A percentile compares a stretch with the other conserved stretches of the same genome.
These are phyloP conservation scores for Araneus ventricosus DNA, from an alignment of 1,140 invertebrate genomes.

Conservation along the genomic window DNA sequence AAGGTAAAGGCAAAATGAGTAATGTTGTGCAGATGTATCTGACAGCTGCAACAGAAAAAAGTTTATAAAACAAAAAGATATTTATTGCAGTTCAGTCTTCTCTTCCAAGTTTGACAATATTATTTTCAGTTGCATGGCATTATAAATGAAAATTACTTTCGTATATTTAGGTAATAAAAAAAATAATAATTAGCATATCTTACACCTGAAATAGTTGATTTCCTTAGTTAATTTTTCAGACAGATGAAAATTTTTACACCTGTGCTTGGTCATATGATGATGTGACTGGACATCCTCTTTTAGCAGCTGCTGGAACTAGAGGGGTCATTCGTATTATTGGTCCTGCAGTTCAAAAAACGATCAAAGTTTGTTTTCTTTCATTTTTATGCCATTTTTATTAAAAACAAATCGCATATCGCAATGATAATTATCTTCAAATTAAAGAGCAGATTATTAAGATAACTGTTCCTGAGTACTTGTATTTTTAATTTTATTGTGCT, in stretches of 20 bases:
- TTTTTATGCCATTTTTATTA: too few species aligned
- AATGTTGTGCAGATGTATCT: too few species aligned
- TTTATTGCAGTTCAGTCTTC: neutral
- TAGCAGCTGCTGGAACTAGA: constrained; percentile 93
- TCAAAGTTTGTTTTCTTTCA: constrained; percentile 83
- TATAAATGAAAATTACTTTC: neutral
- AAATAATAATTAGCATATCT: neutral
- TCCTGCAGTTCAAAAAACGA: constrained; percentile 90
- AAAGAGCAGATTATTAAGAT: too few species aligned
- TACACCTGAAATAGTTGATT: neutral
- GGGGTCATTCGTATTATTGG: constrained; percentile 95
- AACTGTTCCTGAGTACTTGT: too few species aligned
- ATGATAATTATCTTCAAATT: too few species aligned
- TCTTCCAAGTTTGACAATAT: neutral
- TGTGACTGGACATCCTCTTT: constrained; percentile 88
- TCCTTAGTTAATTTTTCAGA: constrained; percentile 79
- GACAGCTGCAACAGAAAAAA: too few species aligned
- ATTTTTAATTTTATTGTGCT: too few species aligned
- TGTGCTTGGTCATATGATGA: constrained; percentile 97
- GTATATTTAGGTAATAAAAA: too few species aligned
- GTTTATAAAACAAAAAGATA: too few species aligned
- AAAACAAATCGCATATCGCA: too few species aligned
- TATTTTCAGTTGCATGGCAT: neutral
- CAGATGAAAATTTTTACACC: constrained; percentile 97
- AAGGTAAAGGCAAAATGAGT: too few species aligned